A percentile compares a stretch with the other conserved stretches of the same genome.
Conservation (phyloP, 2,888 invertebrate species). For the Cephus rjabovi region DNA sequence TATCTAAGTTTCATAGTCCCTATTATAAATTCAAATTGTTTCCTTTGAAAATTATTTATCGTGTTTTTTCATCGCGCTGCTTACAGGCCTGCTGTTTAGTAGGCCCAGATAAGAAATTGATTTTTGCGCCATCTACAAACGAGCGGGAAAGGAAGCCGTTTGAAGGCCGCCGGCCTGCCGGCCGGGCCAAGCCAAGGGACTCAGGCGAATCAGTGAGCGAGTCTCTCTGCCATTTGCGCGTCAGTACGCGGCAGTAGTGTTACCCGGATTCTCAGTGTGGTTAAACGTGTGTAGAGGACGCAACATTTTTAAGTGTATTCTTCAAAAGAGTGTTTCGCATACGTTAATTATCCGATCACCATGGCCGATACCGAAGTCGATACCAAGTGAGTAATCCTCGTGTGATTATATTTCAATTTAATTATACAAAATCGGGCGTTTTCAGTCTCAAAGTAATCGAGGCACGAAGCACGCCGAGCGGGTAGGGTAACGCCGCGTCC, state of each 20-base stretch:
- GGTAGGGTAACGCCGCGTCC: slow-evolving; percentile 2
- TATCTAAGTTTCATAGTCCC: not conserved
- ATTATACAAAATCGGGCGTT: slow-evolving; percentile 7
- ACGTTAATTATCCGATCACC: slow-evolving; percentile 56
- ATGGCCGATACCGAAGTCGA: slow-evolving; percentile 76
- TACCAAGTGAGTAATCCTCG: slow-evolving; percentile 73
- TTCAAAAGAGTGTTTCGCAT: slow-evolving; percentile 20
- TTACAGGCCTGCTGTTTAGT: not conserved
- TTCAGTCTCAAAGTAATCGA: slow-evolving; percentile 7
- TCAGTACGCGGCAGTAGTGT: slow-evolving; percentile 46
- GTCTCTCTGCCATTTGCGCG: slow-evolving; percentile 52
- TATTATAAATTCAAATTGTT: not conserved
- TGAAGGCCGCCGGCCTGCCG: slow-evolving; percentile 59
- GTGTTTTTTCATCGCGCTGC: not conserved
- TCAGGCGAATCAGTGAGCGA: slow-evolving; percentile 41
- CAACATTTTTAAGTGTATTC: slow-evolving; percentile 21
- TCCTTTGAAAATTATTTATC: not conserved
- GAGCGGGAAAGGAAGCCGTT: slow-evolving; percentile 63
- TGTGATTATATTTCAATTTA: slow-evolving; percentile 24
- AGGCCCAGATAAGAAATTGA: slow-evolving; percentile 10
- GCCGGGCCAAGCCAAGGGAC: slow-evolving; percentile 38
- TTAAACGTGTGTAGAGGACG: slow-evolving; percentile 13
- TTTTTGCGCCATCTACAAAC: slow-evolving; percentile 55
- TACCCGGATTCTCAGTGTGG: slow-evolving; percentile 32
- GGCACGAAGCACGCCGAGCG: slow-evolving; percentile 14